Conservation (phyloP, 2,797 vertebrate species). For the Apogon talboti region DNA sequence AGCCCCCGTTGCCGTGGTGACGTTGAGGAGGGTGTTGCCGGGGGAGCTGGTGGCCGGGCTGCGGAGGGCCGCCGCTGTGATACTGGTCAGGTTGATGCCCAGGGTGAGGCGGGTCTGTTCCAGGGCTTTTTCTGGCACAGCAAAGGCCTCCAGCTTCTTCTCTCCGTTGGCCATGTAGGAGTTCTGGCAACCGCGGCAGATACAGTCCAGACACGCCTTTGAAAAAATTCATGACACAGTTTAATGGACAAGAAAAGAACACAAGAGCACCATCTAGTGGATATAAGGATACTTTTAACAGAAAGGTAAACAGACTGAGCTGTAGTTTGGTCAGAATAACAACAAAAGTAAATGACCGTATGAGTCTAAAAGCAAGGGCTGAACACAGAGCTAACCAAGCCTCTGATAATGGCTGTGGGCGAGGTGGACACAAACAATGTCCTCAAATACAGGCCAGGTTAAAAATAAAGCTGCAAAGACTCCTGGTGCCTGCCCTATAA, state of each 20-base stretch:
- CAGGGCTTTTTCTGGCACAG: conserved; percentile 98
- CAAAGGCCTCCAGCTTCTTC: conserved; percentile 99
- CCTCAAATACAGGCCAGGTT: too few relatives aligned
- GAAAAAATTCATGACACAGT: rapidly evolving
- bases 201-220: conserved; percentile 97
- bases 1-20: conserved; percentile 84
- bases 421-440: too few relatives aligned
- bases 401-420: too few relatives aligned
- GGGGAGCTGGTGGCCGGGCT: conserved; percentile 93
- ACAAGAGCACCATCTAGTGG: not conserved
- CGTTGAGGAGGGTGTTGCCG: conserved; percentile 88
- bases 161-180: conserved; percentile 99
- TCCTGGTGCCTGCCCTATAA: too few relatives aligned
- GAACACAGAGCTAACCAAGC: too few relatives aligned
- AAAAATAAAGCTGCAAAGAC: too few relatives aligned
- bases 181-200: conserved; percentile 99
- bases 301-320: too few relatives aligned
- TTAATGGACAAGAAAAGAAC: not conserved
- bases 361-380: too few relatives aligned
- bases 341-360: too few relatives aligned
- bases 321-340: too few relatives aligned
- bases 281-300: too few relatives aligned
- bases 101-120: conserved; percentile 98
- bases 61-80: conserved; percentile 80
- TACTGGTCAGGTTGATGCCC: conserved; percentile 99